Evolutionary conservation across 2,113 vertebrate genomes (phyloP), one percentile per base, ranked within the genome.

Genomic region (Leptodactylus fuscus): DNA sequence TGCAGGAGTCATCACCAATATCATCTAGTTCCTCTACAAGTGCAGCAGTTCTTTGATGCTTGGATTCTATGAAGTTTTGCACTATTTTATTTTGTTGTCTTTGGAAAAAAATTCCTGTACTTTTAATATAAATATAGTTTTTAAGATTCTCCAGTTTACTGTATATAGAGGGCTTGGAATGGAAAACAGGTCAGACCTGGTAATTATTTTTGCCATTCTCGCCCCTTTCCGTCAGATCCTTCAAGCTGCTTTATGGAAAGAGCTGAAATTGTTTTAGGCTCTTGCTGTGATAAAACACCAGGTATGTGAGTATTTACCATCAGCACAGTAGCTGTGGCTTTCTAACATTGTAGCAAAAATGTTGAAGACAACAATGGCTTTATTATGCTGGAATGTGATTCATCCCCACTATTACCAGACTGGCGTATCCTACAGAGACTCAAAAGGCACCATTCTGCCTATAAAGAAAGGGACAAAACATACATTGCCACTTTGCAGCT

Each of bases 311-410:
- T 67, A 49, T 75, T 75, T 27, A 27, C 70, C 36, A 74, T 74
- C 36, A 24, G 41, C 41, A 5, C n/a, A 18, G 41, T 8, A 24
- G 71, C 24, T 11, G 12, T 18, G 24, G 12, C 41, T 46, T 4
- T 48, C 27, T 10, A 27, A 15, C 44, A 46, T 24, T 75, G n/a
- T 18, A 29, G 24, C 22, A 24, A 4, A n/a, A n/a, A 46, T 32
- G 27, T 24, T 74, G 0, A 51, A 49, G 48, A 48, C 11, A 77
- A 53, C 24, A 77, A 22, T 20, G 18, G 74, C 0, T 34, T 27
- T 24, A 49, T 51, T 49, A 53, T 53, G 74, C 8, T 34, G 74
- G 74, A 77, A 77, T 77, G 74, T 53, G 49, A 55, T 55, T 78
- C 49, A 78, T 77, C 18, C 18, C 29, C 16, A 3, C 11, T 32